Conservation (phyloP, 2,797 vertebrate genomes). For the Cryptoprocta ferox region DNA sequence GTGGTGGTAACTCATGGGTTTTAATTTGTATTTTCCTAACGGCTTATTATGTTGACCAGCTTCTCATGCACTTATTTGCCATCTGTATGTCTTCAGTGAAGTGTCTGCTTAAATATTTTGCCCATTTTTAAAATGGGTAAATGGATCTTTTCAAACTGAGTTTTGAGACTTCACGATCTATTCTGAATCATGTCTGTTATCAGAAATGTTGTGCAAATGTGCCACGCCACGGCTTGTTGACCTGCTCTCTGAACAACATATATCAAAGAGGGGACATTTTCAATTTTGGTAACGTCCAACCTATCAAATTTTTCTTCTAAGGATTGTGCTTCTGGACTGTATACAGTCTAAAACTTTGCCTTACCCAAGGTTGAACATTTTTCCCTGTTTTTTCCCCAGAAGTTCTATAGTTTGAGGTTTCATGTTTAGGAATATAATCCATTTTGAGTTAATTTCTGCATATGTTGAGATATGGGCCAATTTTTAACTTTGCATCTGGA, state of each 20-base stretch:
- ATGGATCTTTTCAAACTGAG: not conserved
- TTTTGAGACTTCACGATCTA: not conserved
- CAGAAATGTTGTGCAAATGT: not conserved
- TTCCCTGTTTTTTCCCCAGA: not conserved
- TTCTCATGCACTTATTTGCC: not conserved
- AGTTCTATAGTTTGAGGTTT: not conserved
- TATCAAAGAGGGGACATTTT: not conserved
- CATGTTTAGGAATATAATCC: not conserved
- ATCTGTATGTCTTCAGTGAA: not conserved
- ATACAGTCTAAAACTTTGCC: not conserved
- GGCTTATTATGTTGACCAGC: not conserved
- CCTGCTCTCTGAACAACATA: not conserved
- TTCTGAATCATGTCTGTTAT: not conserved
- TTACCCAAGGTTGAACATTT: not conserved
- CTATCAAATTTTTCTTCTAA: not conserved
- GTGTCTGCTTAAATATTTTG: not conserved
- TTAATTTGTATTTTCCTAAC: not conserved
- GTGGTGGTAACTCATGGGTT: not conserved
- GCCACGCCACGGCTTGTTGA: not conserved
- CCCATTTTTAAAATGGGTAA: not conserved
- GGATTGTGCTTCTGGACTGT: not conserved
- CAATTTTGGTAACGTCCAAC: not conserved
- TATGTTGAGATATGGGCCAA: not conserved
- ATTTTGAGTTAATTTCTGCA: not conserved
- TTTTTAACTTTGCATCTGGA: not conserved